Base-by-base conservation (phyloP, 1,140 invertebrate species). In the Aplysia californica region DNA sequence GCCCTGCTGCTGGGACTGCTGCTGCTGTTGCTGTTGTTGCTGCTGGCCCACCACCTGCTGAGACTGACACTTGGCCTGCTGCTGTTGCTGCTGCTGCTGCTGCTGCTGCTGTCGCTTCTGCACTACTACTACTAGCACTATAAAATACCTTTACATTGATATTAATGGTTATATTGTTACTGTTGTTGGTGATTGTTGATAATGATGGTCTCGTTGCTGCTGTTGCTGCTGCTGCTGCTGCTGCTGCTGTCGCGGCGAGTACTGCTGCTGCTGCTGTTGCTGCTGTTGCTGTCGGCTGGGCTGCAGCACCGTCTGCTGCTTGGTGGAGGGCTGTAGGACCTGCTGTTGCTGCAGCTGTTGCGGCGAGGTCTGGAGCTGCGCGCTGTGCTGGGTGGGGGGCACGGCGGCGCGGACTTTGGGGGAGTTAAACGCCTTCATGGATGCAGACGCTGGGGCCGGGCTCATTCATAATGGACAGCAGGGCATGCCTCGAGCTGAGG, bases 241-340 rank as follows among this genome's bases (percentile, higher is more conserved):
- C 20, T 71, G 69, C 26, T 70, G 69, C 35, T 73, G 70, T 10
- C 38, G 41, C 4, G n/a, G n/a, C n/a, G n/a, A n/a, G n/a, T 61
- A 26, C 58, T 61, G 58, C 6, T 61, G 58, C 29, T 61, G 72
- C 18, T 35, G 55, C 4, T 56, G 69, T 20, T 44, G 59, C 6
- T 74, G 59, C 59, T 65, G 72, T 29, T 75, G 72, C 39, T 65
- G 59, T 35, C 61, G 72, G 50, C 61, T 75, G 31, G 72, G 72
- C 35, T 75, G 72, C 29, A 75, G n/a, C 23, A 75, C 61, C 33
- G 64, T 58, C 23, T 64, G 72, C 36, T 65, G 56, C 33, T 65
- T 33, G 29, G 31, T 75, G n/a, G 61, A 66, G 2, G 35, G 29
- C 31, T 75, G 72, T 23, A 71, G 41, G 21, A 71, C 69, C 15